Base-by-base conservation (phyloP, 2,888 invertebrate species). In the Spisula solida region DNA sequence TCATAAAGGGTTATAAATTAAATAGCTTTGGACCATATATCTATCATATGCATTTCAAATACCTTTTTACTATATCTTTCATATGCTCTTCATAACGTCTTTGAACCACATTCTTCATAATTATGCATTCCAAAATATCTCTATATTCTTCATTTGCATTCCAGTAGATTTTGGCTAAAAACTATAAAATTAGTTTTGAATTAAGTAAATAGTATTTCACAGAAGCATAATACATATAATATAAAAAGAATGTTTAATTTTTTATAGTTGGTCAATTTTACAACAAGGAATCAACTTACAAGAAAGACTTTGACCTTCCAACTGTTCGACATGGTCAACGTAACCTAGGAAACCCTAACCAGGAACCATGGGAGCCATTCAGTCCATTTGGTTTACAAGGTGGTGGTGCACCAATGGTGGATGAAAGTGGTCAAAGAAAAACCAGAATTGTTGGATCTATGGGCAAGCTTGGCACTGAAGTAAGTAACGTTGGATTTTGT, bases 361-460 rank as follows among this genome's bases (percentile, higher is more conserved):
- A 83, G n/a, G 88, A 78, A 29, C 55, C 81, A 31, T 56, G 16
- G 41, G 81, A 86, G 29, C 60, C 82, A 4, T 89, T 47, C 66
- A 51, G 75, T 78, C 90, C 90, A 31, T 92, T 82, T 47, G 81
- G 90, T 55, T 14, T 56, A 66, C 29, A 87, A 31, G 91, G 90
- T 6, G 85, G 82, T 66, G 91, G 91, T 12, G 91, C 91, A 12
- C 91, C 91, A 31, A 56, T 82, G 34, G 81, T 86, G 29, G 82
- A 87, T 83, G 10, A 51, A 0, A 48, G 56, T 6, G 91, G 91
- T 16, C 91, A 91, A 87, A 81, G 89, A 51, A 70, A 31, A 20
- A 89, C 91, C 18, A 83, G 87, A 16, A 91, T 90, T 41, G 79
- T 82, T 56, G 88, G 88, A 81, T 47, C 82, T 18, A 88, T 91